Conservation (phyloP, 2,888 invertebrate genomes). For the Cryptocheilus praepositus region DNA sequence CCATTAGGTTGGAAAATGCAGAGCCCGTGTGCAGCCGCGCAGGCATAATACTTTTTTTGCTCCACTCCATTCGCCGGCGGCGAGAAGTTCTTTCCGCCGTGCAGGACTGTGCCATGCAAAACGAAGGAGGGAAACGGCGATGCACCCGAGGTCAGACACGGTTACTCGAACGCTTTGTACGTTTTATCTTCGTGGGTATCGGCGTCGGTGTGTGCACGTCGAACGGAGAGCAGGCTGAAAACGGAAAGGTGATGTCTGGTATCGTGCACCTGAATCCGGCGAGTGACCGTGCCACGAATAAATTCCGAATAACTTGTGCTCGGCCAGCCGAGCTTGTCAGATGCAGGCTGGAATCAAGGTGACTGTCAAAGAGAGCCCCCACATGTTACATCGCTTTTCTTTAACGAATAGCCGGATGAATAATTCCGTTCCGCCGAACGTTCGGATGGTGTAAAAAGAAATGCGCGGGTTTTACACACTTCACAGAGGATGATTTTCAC, state of each 20-base stretch:
- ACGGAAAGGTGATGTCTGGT: conserved; percentile 15
- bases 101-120: conserved; percentile 13
- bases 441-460: too few relatives aligned
- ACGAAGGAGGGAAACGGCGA: conserved; percentile 17
- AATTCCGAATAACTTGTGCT: background rate
- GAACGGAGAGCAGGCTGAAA: background rate
- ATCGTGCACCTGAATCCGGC: background rate
- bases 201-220: background rate
- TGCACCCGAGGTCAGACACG: conserved; percentile 19
- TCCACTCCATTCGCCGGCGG: conserved; percentile 21
- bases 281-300: conserved; percentile 8
- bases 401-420: too few relatives aligned
- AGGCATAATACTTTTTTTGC: conserved; percentile 36
- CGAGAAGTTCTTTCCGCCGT: conserved; percentile 22
- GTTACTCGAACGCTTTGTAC: background rate
- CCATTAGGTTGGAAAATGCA: conserved; percentile 44
- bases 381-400: too few relatives aligned
- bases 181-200: conserved; percentile 4
- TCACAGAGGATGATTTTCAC: too few relatives aligned
- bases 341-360: conserved; percentile 16
- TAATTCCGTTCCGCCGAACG: too few relatives aligned
- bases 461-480: too few relatives aligned
- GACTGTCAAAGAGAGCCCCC: too few relatives aligned
- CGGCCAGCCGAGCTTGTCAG: too few relatives aligned
- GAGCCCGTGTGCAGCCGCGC: conserved; percentile 36